phyloP scores from a whole-genome alignment of 2,113 vertebrate genomes.

The Petromus typicus region DNA sequence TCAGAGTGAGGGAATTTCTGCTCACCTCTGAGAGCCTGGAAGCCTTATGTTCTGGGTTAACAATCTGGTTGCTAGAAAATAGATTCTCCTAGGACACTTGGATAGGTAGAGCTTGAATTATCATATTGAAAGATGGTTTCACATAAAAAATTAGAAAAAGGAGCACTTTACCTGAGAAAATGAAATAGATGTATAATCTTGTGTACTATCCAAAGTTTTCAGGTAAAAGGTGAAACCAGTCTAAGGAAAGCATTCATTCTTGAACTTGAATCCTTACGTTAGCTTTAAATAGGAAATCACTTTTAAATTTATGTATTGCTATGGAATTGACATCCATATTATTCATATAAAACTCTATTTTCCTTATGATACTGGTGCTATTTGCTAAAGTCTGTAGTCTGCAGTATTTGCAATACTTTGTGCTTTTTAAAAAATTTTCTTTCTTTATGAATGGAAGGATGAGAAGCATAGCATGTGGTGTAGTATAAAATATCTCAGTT shows the following conservation, averaged over 20 bases:
- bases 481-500: conserved; percentile 50
- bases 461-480: conserved; percentile 47
- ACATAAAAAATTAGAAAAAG: conserved; percentile 15
- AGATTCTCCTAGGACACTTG: not conserved
- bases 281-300: not conserved
- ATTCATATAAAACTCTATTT: not conserved
- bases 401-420: not conserved
- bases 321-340: not conserved
- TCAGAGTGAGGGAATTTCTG: not conserved
- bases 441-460: conserved; percentile 67
- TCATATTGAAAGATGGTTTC: conserved; percentile 26
- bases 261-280: not conserved
- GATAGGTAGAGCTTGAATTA: not conserved
- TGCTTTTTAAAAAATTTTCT: not conserved
- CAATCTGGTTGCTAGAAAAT: not conserved
- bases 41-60: not conserved
- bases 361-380: not conserved
- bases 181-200: not conserved
- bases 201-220: not conserved
- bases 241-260: not conserved
- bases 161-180: not conserved
- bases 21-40: not conserved
- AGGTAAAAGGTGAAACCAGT: not conserved
- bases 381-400: not conserved
- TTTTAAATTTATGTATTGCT: not conserved